Evolutionary conservation across 2,797 vertebrate species (phyloP).

Genomic region (Limosa lapponica): DNA sequence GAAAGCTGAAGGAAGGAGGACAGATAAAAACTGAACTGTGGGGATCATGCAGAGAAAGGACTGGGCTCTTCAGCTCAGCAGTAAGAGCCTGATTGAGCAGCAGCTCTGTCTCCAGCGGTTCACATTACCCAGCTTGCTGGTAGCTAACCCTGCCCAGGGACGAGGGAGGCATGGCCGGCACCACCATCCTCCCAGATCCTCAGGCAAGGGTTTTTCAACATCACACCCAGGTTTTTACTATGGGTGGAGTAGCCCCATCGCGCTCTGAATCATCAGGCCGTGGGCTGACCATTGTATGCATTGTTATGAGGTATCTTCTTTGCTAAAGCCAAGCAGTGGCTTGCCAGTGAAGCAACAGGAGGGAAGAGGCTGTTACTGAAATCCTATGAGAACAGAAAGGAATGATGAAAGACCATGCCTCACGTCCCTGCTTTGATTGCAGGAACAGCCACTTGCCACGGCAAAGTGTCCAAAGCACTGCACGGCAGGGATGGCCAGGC

Average conservation of each 20-base stretch:
- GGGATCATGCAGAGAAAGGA: background rate
- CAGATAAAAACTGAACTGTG: background rate
- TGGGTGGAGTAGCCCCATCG: slow-evolving; percentile 40
- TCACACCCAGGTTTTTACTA: background rate
- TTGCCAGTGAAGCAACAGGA: background rate
- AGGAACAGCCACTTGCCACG: background rate
- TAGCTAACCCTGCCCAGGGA: background rate
- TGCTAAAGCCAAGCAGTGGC: background rate
- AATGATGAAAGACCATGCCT: background rate
- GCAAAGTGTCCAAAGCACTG: background rate
- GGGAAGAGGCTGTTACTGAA: background rate
- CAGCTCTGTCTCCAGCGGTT: background rate
- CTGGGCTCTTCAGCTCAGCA: background rate
- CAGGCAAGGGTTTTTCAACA: background rate
- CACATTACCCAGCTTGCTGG: background rate
- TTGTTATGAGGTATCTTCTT: slow-evolving; percentile 24
- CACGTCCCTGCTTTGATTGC: background rate
- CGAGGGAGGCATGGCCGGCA: background rate
- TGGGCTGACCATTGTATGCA: background rate
- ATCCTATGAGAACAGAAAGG: background rate
- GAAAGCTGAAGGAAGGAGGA: background rate
- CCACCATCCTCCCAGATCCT: background rate
- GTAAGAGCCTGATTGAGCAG: background rate
- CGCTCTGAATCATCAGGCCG: background rate
- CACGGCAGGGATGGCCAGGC: fast-evolving